phyloP scores from a whole-genome alignment of 1,140 invertebrate genomes.

The Popillia japonica region DNA sequence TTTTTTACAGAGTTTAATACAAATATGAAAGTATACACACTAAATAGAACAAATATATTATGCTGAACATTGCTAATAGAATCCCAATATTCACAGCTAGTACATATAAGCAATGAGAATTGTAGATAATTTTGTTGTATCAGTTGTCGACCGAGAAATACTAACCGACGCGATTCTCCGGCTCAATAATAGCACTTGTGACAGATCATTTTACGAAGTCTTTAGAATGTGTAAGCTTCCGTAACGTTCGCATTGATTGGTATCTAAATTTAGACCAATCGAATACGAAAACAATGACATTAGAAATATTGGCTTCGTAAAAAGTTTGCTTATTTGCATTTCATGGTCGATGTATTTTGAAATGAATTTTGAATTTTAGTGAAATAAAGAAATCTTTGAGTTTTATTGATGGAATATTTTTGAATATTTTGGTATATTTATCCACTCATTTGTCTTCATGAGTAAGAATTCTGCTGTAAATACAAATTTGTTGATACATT shows the following conservation, averaged over 20 bases:
- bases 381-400: background rate
- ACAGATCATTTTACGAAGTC: background rate
- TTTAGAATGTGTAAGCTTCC: background rate
- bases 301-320: background rate
- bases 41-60: too few relatives aligned
- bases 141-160: background rate
- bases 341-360: background rate
- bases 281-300: background rate
- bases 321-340: background rate
- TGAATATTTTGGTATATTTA: background rate
- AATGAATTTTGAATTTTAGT: background rate
- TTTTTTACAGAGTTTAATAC: too few relatives aligned
- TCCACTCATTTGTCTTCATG: too few relatives aligned
- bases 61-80: too few relatives aligned
- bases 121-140: background rate
- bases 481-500: too few relatives aligned
- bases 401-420: background rate
- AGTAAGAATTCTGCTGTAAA: too few relatives aligned
- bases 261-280: background rate
- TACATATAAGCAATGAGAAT: too few relatives aligned
- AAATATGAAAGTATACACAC: too few relatives aligned
- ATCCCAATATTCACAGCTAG: too few relatives aligned
- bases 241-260: background rate
- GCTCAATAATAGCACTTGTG: background rate
- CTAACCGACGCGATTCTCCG: background rate